Evolutionary conservation across 2,888 invertebrate genomes (phyloP).

Genomic region (Liodrosophila aerea): DNA sequence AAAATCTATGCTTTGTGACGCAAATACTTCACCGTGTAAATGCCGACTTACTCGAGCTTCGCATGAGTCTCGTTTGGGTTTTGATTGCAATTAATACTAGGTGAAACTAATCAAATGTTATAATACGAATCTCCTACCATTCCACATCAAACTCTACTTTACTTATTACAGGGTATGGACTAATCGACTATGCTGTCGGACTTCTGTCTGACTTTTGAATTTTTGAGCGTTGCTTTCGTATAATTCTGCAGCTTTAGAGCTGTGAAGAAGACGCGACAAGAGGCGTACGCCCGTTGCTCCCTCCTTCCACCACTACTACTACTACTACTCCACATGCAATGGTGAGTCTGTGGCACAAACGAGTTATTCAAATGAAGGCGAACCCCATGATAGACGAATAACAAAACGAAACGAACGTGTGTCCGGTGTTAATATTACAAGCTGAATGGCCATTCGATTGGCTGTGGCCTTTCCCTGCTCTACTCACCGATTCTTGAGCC

Average conservation of each 20-base stretch:
- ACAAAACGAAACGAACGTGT: constrained; percentile 37
- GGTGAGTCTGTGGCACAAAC: constrained; percentile 63
- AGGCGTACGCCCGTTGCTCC: constrained; percentile 4
- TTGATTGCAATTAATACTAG: no score
- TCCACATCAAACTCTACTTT: neutral
- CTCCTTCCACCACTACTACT: neutral
- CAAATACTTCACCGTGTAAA: no score
- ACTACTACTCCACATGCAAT: no score
- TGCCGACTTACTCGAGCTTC: no score
- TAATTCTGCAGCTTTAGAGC: constrained; percentile 41
- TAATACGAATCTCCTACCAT: no score
- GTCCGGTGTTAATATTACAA: constrained; percentile 43
- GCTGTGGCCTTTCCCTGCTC: no score
- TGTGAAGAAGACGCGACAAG: constrained; percentile 57
- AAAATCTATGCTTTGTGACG: no score
- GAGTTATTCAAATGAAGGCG: constrained; percentile 71
- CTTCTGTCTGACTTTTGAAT: constrained; percentile 37
- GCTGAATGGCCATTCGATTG: constrained; percentile 62
- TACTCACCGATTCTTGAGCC: constrained; percentile 87
- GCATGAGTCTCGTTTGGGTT: no score
- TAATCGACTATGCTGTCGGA: constrained; percentile 6
- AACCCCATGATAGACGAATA: constrained; percentile 19
- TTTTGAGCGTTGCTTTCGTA: constrained; percentile 46
- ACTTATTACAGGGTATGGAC: constrained; percentile 27
- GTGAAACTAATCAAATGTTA: no score